These are phyloP conservation scores for Argopecten irradians DNA, from an alignment of 1,140 invertebrate genomes.

Conservation along the genomic window DNA sequence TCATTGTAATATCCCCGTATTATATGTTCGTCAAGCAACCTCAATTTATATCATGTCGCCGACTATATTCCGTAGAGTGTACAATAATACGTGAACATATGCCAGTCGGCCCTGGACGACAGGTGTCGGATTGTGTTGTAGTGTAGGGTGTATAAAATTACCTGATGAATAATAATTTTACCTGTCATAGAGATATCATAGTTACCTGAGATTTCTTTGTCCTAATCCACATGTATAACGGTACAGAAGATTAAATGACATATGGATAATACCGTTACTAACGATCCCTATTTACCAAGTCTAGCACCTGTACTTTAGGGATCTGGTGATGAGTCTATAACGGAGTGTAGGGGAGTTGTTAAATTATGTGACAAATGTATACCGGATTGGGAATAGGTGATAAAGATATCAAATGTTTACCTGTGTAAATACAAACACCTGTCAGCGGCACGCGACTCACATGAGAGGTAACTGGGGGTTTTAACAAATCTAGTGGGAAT, in stretches of 20 bases:
- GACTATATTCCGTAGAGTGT: neutral
- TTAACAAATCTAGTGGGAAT: too few species aligned
- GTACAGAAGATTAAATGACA: neutral
- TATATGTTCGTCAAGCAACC: too few species aligned
- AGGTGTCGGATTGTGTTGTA: neutral
- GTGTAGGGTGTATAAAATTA: neutral
- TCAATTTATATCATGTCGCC: neutral
- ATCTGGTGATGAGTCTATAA: neutral
- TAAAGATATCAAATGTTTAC: neutral
- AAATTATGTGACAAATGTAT: neutral
- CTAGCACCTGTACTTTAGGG: neutral
- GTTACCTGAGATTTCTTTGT: slow-evolving; percentile 7
- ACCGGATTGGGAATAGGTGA: neutral
- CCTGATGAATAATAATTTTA: neutral
- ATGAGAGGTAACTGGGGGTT: neutral
- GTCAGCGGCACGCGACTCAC: neutral
- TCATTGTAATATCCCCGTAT: too few species aligned
- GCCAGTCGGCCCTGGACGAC: neutral
- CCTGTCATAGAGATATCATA: neutral
- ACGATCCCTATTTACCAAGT: neutral
- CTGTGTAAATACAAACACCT: neutral
- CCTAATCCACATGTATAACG: neutral
- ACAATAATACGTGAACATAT: neutral
- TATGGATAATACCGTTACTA: neutral
- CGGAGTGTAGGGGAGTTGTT: neutral